These are phyloP conservation scores for Podocnemis expansa DNA, from an alignment of 2,113 vertebrate genomes.

Conservation along the genomic window DNA sequence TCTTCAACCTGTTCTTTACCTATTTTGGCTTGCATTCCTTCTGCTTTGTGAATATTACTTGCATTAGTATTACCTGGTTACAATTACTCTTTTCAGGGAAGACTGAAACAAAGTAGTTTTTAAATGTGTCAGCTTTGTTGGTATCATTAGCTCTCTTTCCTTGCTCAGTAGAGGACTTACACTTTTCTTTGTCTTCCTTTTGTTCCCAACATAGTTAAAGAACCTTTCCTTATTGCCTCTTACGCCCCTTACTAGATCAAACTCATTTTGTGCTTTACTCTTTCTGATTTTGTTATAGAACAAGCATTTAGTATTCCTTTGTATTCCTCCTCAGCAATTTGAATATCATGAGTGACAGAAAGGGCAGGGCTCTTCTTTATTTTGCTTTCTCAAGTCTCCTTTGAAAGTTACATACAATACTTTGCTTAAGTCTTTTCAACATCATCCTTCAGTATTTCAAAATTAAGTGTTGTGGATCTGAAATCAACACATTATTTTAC, in stretches of 20 bases:
- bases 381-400: neutral
- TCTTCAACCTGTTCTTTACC: neutral
- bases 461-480: neutral
- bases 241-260: neutral
- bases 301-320: neutral
- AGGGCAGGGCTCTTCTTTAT: neutral
- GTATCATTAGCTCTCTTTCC: neutral
- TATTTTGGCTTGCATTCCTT: neutral
- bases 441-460: neutral
- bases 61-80: neutral
- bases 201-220: neutral
- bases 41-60: neutral
- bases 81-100: neutral
- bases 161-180: neutral
- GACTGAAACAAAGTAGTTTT: neutral
- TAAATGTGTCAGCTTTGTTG: neutral
- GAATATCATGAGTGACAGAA: neutral
- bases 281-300: neutral
- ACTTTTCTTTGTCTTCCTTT: neutral
- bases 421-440: neutral
- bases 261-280: neutral
- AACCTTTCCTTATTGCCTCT: neutral
- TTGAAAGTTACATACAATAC: neutral
- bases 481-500: neutral
- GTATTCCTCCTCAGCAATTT: neutral